Conservation (phyloP, 2,888 invertebrate species). For the Oligia latruncula region DNA sequence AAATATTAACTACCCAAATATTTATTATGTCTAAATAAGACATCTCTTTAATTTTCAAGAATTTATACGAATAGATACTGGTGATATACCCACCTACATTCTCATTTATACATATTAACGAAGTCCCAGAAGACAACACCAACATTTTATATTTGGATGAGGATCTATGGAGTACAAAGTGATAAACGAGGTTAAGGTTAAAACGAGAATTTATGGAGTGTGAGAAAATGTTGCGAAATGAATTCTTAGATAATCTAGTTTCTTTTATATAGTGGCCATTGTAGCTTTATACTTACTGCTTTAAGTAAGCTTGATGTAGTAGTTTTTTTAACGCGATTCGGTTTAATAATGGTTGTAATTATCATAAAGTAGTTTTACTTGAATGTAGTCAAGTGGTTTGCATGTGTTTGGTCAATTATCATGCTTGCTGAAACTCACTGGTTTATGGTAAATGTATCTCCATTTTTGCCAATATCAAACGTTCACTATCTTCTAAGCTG, state of each 20-base stretch:
- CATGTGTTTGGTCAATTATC: background rate
- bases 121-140: conserved; percentile 31
- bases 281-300: conserved; percentile 36
- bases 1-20: background rate
- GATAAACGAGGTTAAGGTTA: conserved; percentile 56
- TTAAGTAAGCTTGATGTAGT: conserved; percentile 21
- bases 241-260: conserved; percentile 61
- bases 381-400: background rate
- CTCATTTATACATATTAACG: conserved; percentile 34
- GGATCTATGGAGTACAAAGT: conserved; percentile 56
- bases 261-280: conserved; percentile 37
- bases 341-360: conserved; percentile 31
- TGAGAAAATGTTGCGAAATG: conserved; percentile 52
- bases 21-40: background rate
- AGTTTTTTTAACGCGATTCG: conserved; percentile 39
- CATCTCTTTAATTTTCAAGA: background rate
- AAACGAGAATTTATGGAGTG: conserved; percentile 57
- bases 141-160: conserved; percentile 55
- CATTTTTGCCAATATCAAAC: background rate
- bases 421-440: background rate
- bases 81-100: background rate
- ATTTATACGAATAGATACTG: background rate
- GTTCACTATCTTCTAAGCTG: background rate
- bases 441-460: background rate
- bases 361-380: conserved; percentile 12